A percentile compares a stretch with the other conserved stretches of the same genome.
Conservation (phyloP, 1,140 invertebrate species). For the Nylanderia fulva region DNA sequence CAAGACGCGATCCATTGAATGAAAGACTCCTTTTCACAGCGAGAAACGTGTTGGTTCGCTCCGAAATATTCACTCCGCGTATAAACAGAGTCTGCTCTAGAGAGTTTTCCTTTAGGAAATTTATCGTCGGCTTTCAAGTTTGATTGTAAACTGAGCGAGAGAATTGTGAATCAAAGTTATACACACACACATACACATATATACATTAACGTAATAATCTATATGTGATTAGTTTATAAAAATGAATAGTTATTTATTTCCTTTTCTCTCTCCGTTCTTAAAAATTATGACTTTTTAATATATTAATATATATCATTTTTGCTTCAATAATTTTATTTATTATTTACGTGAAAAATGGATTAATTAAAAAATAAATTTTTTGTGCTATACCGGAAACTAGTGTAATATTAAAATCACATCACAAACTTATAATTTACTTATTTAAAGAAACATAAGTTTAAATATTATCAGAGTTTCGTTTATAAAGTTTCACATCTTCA, state of each 20-base stretch:
- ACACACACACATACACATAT: no score
- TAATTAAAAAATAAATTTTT: constrained; percentile 2
- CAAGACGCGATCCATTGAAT: constrained; percentile 14
- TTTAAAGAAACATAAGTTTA: not conserved
- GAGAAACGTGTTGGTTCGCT: not conserved
- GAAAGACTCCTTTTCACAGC: constrained; percentile 8
- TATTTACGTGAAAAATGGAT: not conserved
- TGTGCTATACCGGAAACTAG: not conserved
- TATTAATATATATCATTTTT: not conserved
- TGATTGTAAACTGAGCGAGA: not conserved
- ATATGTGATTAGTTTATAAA: not conserved
- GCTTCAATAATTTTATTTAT: not conserved
- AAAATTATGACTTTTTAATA: not conserved
- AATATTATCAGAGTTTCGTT: not conserved
- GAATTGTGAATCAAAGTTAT: not conserved
- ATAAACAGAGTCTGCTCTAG: constrained; percentile 14
- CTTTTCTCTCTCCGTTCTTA: not conserved
- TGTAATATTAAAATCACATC: not conserved
- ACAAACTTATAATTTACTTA: not conserved
- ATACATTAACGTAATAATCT: not conserved
- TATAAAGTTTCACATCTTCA: not conserved
- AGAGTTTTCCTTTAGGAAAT: not conserved
- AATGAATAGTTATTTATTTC: not conserved
- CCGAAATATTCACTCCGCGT: not conserved
- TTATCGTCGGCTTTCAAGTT: not conserved